A percentile compares a stretch with the other conserved stretches of the same genome.
These are phyloP conservation scores for Saturnia japonica DNA, from an alignment of 2,888 invertebrate genomes.

Conservation along the genomic window DNA sequence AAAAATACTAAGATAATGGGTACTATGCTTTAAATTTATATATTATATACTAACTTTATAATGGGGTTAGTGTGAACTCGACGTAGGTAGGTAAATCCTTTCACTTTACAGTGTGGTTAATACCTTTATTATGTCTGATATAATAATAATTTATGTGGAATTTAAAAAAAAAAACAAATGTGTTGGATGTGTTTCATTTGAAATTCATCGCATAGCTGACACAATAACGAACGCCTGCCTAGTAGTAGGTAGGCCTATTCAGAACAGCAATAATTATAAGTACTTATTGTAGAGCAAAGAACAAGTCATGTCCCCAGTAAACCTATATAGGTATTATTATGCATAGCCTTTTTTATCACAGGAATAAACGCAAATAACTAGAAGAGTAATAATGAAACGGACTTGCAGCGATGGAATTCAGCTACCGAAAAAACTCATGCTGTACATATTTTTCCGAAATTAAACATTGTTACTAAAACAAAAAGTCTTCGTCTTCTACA, in stretches of 20 bases:
- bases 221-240: no score
- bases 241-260: no score
- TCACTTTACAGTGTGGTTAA: not conserved
- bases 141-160: no score
- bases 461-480: no score
- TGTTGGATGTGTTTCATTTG: no score
- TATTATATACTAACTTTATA: not conserved
- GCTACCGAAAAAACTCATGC: not conserved
- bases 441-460: no score
- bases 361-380: not conserved
- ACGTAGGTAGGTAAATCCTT: not conserved
- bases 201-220: no score
- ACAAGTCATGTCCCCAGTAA: not conserved
- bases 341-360: no score
- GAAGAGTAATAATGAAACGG: not conserved
- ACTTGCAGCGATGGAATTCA: not conserved
- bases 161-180: no score
- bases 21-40: not conserved
- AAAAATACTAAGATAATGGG: not conserved
- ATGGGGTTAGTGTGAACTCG: not conserved
- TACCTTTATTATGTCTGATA: not conserved
- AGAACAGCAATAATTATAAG: slow-evolving; percentile 2
- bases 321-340: not conserved
- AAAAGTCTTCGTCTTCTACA: no score
- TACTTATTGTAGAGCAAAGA: not conserved